phyloP scores from a whole-genome alignment of 1,140 invertebrate genomes.

The Drosophila persimilis region DNA sequence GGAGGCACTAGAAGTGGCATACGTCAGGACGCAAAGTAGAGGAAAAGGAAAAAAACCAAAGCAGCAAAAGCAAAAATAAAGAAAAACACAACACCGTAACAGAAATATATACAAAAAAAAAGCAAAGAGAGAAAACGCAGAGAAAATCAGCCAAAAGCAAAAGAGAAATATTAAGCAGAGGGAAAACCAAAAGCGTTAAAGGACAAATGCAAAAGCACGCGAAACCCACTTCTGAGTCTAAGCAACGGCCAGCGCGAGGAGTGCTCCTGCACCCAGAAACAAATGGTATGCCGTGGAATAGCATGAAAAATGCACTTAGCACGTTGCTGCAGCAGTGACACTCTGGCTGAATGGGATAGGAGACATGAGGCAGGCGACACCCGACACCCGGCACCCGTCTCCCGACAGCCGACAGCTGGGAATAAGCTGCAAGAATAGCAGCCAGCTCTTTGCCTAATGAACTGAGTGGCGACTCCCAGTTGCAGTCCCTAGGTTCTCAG shows the following conservation, averaged over 20 bases:
- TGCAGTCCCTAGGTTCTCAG: slow-evolving; percentile 5
- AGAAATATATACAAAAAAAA: not conserved
- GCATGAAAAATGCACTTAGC: too few relatives aligned
- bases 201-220: slow-evolving; percentile 14
- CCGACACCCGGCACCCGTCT: too few relatives aligned
- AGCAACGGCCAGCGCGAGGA: slow-evolving; percentile 34
- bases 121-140: too few relatives aligned
- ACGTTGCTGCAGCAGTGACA: too few relatives aligned
- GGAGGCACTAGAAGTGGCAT: slow-evolving; percentile 2
- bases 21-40: slow-evolving; percentile 16
- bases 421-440: not conserved
- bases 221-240: slow-evolving; percentile 39
- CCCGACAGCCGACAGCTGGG: too few relatives aligned
- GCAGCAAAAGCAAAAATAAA: not conserved
- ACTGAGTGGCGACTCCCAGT: slow-evolving; percentile 17
- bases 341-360: too few relatives aligned
- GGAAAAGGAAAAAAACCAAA: too few relatives aligned
- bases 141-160: not conserved
- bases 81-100: too few relatives aligned
- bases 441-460: slow-evolving; percentile 20
- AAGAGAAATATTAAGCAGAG: slow-evolving; percentile 3
- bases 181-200: slow-evolving; percentile 7
- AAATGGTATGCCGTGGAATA: not conserved
- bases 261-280: slow-evolving; percentile 37
- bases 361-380: too few relatives aligned